Conservation (phyloP, 2,113 vertebrate species). For the Tyrannus savana region DNA sequence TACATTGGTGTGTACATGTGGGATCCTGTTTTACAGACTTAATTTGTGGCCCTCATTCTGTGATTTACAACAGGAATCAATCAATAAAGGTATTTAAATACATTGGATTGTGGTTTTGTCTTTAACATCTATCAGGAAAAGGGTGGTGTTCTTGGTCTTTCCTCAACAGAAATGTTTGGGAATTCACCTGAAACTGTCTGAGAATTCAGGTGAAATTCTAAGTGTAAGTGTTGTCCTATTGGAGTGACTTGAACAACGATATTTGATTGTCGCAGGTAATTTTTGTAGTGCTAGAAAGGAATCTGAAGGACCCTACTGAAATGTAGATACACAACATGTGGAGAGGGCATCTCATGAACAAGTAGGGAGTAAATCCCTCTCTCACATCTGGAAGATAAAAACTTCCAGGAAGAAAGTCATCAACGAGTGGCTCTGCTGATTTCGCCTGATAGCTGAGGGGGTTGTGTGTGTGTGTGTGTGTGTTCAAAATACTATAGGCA, state of each 20-base stretch:
- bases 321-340: not conserved
- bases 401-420: not conserved
- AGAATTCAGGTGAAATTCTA: not conserved
- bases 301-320: not conserved
- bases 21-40: not conserved
- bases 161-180: not conserved
- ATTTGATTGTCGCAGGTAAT: not conserved
- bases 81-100: not conserved
- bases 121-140: not conserved
- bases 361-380: not conserved
- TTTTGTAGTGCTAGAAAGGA: not conserved
- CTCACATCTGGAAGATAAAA: not conserved
- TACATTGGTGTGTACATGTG: not conserved
- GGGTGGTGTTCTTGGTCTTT: not conserved
- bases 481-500: not conserved
- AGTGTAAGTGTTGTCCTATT: not conserved
- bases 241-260: not conserved
- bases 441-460: not conserved
- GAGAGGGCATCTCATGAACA: not conserved
- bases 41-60: not conserved
- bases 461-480: not conserved
- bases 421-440: not conserved
- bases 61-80: not conserved
- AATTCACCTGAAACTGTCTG: not conserved
- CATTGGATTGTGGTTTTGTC: not conserved